A percentile compares a stretch with the other conserved stretches of the same genome.
Evolutionary conservation across 2,888 invertebrate species (phyloP).

Genomic region (Drosophila phalerata): DNA sequence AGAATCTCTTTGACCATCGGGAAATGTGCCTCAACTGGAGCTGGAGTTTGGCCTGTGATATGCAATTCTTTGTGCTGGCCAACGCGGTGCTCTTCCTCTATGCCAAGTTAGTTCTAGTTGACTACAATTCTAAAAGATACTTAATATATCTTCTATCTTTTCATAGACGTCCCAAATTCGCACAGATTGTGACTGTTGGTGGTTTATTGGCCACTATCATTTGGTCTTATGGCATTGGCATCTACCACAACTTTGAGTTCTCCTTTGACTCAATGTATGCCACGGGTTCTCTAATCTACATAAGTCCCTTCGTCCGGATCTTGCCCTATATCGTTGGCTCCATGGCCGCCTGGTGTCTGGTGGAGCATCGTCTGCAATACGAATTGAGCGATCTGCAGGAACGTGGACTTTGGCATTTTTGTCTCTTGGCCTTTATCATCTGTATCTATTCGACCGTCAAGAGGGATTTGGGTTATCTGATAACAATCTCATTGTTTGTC

Average conservation of each 20-base stretch:
- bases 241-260: slow-evolving; percentile 78
- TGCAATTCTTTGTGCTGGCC: slow-evolving; percentile 85
- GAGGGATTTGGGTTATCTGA: slow-evolving; percentile 85
- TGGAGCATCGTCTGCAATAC: slow-evolving; percentile 78
- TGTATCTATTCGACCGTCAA: slow-evolving; percentile 83
- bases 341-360: slow-evolving; percentile 85
- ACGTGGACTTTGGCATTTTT: slow-evolving; percentile 82
- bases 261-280: slow-evolving; percentile 84
- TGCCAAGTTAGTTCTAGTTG: slow-evolving; percentile 76
- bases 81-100: slow-evolving; percentile 83
- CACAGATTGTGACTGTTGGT: slow-evolving; percentile 55
- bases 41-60: slow-evolving; percentile 86
- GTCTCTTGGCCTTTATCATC: slow-evolving; percentile 76
- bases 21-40: slow-evolving; percentile 86
- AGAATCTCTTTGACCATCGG: slow-evolving; percentile 83
- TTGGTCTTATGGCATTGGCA: slow-evolving; percentile 82
- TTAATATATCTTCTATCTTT: not conserved
- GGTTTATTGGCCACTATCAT: slow-evolving; percentile 69
- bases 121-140: not conserved
- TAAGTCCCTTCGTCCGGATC: slow-evolving; percentile 86
- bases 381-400: slow-evolving; percentile 71
- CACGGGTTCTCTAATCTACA: slow-evolving; percentile 85
- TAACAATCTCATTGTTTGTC: slow-evolving; percentile 86
- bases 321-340: slow-evolving; percentile 86
- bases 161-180: slow-evolving; percentile 75